These are phyloP conservation scores for Chondrosia reniformis DNA, from an alignment of 37 sponge, comb jelly and placozoan species.

Conservation along the genomic window DNA sequence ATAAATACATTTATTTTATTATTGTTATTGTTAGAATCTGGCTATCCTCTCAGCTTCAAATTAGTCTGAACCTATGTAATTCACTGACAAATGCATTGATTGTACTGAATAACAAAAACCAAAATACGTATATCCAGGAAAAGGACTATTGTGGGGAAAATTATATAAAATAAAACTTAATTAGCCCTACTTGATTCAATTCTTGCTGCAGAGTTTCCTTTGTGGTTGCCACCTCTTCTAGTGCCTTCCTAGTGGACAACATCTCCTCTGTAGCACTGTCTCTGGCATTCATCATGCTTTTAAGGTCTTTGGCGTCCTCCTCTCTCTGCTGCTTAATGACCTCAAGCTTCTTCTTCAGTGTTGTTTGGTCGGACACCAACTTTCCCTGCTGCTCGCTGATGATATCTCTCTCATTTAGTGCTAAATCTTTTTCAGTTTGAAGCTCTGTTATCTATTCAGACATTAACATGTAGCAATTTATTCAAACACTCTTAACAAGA, in stretches of 20 bases:
- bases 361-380: constrained; percentile 32
- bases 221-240: background rate
- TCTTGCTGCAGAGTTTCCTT: background rate
- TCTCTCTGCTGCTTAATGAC: constrained; percentile 50
- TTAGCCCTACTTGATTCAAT: background rate
- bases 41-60: too few species aligned
- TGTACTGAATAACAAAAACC: too few species aligned
- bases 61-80: too few species aligned
- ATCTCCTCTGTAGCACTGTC: constrained; percentile 42
- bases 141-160: too few species aligned
- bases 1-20: too few species aligned
- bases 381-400: constrained; percentile 50
- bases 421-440: constrained; percentile 48
- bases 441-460: constrained; percentile 16
- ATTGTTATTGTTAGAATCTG: too few species aligned
- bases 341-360: constrained; percentile 63
- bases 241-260: background rate
- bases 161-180: too few species aligned
- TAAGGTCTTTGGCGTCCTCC: constrained; percentile 69
- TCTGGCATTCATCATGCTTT: constrained; percentile 35
- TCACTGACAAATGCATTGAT: too few species aligned
- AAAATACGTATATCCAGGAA: too few species aligned
- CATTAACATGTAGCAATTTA: background rate
- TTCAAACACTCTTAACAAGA: constrained; percentile 25
- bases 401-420: constrained; percentile 47